These are phyloP conservation scores for Calliscelio sp. DNA, from an alignment of 2,888 invertebrate species.

Conservation along the genomic window DNA sequence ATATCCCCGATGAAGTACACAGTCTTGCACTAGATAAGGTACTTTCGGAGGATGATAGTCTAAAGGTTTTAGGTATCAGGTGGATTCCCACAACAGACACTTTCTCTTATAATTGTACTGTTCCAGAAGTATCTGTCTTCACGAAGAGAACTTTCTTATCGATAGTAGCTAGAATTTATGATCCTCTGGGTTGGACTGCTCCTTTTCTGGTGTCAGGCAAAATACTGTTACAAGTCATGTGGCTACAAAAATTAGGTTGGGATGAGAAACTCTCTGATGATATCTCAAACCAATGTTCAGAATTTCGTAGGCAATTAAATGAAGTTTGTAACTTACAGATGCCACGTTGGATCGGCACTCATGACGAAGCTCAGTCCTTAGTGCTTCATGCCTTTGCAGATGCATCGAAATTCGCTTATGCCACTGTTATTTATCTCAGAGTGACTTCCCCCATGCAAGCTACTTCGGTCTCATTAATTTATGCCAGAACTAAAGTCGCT, in stretches of 20 bases:
- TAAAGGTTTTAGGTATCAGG: no score
- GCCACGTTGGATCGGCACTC: not conserved
- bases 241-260: not conserved
- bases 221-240: not conserved
- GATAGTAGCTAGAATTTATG: not conserved
- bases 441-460: no score
- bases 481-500: conserved; percentile 1
- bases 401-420: conserved; percentile 11
- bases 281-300: not conserved
- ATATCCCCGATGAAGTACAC: no score
- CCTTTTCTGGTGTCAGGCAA: not conserved
- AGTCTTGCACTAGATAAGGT: no score
- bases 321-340: not conserved
- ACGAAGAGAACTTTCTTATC: not conserved
- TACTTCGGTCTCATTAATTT: no score
- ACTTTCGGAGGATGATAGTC: no score
- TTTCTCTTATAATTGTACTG: no score
- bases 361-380: not conserved
- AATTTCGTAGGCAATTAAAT: not conserved
- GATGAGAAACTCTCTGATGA: not conserved
- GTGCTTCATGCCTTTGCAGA: conserved; percentile 7
- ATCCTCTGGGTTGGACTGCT: not conserved
- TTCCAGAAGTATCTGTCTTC: no score
- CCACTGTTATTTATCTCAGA: conserved; percentile 1
- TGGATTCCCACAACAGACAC: no score